Conservation (phyloP, 2,888 invertebrate species). For the Muscina levida region DNA sequence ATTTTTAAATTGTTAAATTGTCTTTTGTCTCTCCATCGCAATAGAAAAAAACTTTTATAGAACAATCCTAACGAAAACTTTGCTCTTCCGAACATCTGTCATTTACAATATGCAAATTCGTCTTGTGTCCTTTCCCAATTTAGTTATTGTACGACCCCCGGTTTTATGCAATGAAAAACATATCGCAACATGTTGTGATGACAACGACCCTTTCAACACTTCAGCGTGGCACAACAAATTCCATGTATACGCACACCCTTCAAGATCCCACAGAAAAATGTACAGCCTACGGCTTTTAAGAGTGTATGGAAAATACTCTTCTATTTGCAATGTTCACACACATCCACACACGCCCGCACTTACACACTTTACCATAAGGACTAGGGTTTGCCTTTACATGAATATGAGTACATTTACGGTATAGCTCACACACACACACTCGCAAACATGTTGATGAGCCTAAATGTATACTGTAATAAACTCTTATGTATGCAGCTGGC, state of each 20-base stretch:
- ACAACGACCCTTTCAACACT: conserved; percentile 28
- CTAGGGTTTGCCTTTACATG: neutral
- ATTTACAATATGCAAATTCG: too few species aligned
- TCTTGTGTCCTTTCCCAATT: too few species aligned
- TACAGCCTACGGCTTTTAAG: neutral
- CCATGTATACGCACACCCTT: neutral
- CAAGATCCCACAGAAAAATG: too few species aligned
- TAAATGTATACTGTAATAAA: conserved; percentile 44
- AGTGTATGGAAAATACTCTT: neutral
- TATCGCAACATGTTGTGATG: conserved; percentile 26
- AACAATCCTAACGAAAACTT: too few species aligned
- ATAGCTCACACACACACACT: conserved; percentile 3
- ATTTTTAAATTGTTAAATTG: too few species aligned
- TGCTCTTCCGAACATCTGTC: too few species aligned
- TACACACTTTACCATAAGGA: neutral
- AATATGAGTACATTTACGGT: neutral
- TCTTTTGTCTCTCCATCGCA: too few species aligned
- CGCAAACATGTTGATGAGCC: conserved; percentile 10
- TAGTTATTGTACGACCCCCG: too few species aligned
- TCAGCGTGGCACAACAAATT: neutral
- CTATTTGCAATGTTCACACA: too few species aligned
- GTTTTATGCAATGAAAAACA: neutral
- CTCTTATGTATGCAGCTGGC: conserved; percentile 24
- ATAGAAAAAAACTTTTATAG: too few species aligned
- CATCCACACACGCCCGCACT: neutral